Evolutionary conservation across 1,140 invertebrate genomes (phyloP).

Genomic region (Ceratina japonica): DNA sequence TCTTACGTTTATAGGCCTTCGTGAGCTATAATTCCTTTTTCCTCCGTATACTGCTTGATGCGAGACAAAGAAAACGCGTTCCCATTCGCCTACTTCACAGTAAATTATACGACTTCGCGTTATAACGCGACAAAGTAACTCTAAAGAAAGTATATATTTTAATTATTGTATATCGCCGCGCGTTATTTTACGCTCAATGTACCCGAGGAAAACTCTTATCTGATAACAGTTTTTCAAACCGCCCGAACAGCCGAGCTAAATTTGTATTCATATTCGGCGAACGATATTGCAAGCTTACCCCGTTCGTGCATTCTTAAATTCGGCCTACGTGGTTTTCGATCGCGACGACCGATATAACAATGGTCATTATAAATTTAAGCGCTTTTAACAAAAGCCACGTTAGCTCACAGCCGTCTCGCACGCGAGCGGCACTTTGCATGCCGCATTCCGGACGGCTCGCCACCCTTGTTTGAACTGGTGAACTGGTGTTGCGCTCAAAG

Average conservation of each 20-base stretch:
- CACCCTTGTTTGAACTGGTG: slow-evolving; percentile 61
- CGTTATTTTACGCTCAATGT: too few species aligned
- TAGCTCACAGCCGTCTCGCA: slow-evolving; percentile 55
- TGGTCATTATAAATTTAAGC: slow-evolving; percentile 65
- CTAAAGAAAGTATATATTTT: neutral
- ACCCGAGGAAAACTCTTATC: neutral
- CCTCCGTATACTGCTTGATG: slow-evolving; percentile 16
- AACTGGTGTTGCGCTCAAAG: slow-evolving; percentile 56
- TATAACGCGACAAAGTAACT: neutral
- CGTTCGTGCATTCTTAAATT: slow-evolving; percentile 32
- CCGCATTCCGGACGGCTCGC: slow-evolving; percentile 61
- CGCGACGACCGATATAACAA: slow-evolving; percentile 53
- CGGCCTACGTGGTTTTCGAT: slow-evolving; percentile 22
- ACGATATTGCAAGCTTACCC: neutral
- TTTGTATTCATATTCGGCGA: neutral
- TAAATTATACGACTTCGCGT: slow-evolving; percentile 5
- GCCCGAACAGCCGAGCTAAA: neutral
- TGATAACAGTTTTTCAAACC: neutral
- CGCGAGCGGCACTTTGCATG: slow-evolving; percentile 67
- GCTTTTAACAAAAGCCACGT: slow-evolving; percentile 66
- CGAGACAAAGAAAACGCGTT: slow-evolving; percentile 27
- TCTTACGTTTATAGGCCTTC: slow-evolving; percentile 36
- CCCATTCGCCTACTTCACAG: slow-evolving; percentile 8
- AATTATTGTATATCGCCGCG: neutral
- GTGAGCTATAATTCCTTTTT: slow-evolving; percentile 43